Conservation (phyloP, 2,888 invertebrate genomes). For the Ferrisia virgata region DNA sequence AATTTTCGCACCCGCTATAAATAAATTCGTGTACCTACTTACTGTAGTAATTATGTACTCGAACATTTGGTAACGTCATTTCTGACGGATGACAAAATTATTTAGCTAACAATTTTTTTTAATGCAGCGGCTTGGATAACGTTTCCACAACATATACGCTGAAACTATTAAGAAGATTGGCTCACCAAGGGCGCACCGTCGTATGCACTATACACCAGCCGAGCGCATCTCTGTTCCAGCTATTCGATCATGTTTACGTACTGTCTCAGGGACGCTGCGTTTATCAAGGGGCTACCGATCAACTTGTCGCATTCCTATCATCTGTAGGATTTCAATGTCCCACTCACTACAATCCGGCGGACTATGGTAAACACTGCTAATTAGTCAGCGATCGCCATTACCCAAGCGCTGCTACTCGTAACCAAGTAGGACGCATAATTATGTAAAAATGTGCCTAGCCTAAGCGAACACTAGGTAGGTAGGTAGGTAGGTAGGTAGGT, state of each 20-base stretch:
- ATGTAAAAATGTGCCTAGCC: too few species aligned
- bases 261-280: constrained; percentile 64
- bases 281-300: constrained; percentile 63
- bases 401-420: too few species aligned
- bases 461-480: too few species aligned
- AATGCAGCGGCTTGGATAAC: constrained; percentile 62
- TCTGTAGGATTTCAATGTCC: constrained; percentile 62
- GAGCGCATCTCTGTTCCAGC: constrained; percentile 63
- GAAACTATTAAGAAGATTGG: constrained; percentile 59
- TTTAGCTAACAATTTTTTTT: too few species aligned
- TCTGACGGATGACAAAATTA: too few species aligned
- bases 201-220: constrained; percentile 71
- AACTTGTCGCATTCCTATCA: constrained; percentile 62
- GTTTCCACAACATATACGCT: constrained; percentile 65
- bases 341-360: constrained; percentile 66
- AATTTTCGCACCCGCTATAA: too few species aligned
- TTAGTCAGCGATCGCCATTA: too few species aligned
- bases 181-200: constrained; percentile 65
- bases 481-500: too few species aligned
- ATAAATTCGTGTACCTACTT: too few species aligned
- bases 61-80: too few species aligned
- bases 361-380: constrained; percentile 66
- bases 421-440: too few species aligned
- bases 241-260: constrained; percentile 66
- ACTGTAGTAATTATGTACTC: too few species aligned